Percentiles rank a stretch among this genome's conserved stretches.
Conservation (phyloP, 2,888 invertebrate species). For the Hirtodrosophila trivittata region DNA sequence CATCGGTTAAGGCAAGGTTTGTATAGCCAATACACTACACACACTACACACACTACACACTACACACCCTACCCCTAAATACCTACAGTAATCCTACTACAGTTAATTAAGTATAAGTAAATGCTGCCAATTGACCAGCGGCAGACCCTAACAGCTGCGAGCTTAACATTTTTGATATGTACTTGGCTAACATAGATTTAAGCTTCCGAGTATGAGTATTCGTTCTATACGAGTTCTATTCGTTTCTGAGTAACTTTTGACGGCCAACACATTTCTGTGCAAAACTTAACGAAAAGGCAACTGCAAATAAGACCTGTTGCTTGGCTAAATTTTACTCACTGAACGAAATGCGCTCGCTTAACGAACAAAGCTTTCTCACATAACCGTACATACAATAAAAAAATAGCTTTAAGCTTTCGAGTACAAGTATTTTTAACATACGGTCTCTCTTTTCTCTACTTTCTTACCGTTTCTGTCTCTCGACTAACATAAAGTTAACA, state of each 20-base stretch:
- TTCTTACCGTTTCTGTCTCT: constrained; percentile 37
- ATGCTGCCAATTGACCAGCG: constrained; percentile 26
- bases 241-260: constrained; percentile 13
- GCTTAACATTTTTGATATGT: constrained; percentile 46
- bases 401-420: constrained; percentile 29
- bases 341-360: constrained; percentile 27
- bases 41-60: constrained; percentile 22
- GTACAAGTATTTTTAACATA: constrained; percentile 46
- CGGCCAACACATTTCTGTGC: too few relatives aligned
- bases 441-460: constrained; percentile 29
- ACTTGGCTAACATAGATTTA: constrained; percentile 47
- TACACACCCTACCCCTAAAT: constrained; percentile 17
- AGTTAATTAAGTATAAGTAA: constrained; percentile 15
- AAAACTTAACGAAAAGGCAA: too few relatives aligned
- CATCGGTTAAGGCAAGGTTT: constrained; percentile 99
- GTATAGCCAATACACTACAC: constrained; percentile 85
- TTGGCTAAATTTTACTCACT: too few relatives aligned
- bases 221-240: constrained; percentile 15
- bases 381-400: neutral
- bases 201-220: constrained; percentile 34
- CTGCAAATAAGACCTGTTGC: too few relatives aligned
- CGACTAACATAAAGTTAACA: constrained; percentile 33
- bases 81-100: constrained; percentile 20
- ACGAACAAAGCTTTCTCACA: constrained; percentile 16
- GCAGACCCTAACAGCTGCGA: constrained; percentile 47